Conservation (phyloP, 2,888 invertebrate genomes). For the Oscheius sp. region DNA sequence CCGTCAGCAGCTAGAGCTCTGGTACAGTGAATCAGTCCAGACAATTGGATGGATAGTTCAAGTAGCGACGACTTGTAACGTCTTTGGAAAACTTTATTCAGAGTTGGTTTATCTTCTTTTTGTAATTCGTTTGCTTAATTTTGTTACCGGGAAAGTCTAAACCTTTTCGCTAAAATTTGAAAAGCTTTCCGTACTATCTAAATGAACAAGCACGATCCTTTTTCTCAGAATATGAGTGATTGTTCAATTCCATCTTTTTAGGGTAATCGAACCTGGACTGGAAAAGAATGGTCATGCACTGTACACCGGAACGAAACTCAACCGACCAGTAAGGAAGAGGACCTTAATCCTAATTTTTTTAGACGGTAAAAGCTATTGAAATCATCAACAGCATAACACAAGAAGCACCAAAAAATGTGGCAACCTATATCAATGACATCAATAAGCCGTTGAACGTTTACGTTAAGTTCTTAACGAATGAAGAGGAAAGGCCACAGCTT, state of each 20-base stretch:
- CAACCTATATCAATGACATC: background rate
- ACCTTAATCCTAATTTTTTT: background rate
- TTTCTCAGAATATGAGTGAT: too few species aligned
- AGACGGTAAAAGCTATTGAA: background rate
- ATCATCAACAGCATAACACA: background rate
- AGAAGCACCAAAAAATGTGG: background rate
- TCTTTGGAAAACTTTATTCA: background rate
- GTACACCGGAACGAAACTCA: background rate
- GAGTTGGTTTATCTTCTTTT: background rate
- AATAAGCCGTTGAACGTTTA: background rate
- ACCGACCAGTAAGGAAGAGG: background rate
- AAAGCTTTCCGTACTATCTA: too few species aligned
- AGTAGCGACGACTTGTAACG: background rate
- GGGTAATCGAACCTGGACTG: background rate
- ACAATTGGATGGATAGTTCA: background rate
- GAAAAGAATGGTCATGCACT: background rate
- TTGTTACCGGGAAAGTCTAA: too few species aligned
- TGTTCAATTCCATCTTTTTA: background rate
- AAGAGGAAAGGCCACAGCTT: too few species aligned
- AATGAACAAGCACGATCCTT: too few species aligned
- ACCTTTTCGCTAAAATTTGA: too few species aligned
- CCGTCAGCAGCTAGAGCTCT: background rate
- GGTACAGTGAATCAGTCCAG: background rate
- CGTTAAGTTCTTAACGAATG: background rate
- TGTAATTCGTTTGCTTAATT: too few species aligned